Base-by-base conservation (phyloP, 2,888 invertebrate genomes). In the Lucinisca nassula region DNA sequence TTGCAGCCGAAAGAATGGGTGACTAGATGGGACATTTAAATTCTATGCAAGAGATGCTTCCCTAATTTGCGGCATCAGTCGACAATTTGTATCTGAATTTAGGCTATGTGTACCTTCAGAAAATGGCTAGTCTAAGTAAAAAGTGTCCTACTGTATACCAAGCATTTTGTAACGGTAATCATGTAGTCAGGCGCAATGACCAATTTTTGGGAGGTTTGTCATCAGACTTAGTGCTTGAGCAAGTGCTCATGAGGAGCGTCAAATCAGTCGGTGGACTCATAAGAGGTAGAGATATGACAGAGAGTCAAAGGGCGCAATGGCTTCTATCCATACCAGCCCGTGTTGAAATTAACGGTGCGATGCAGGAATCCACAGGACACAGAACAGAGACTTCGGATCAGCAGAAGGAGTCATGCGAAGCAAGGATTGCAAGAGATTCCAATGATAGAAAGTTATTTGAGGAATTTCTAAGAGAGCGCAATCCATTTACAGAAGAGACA, bases 211-310 rank as follows among this genome's bases (percentile, higher is more conserved):
- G 74, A 30, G 88, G 90, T 0, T 51, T 83, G n/a, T 83, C 83
- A 45, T 81, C 79, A 14, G 89, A 92, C 58, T 61, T 90, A 8
- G 74, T 85, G 0, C 91, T 92, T 40, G 91, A 92, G 58, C 92
- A 92, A 45, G 76, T 83, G 10, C 79, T 93, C 6, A 92, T 93
- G 87, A 61, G 91, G 30, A 88, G 86, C 55, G 24, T 91, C n/a
- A 93, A 92, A 74, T 82, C 91, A 74, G 77, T 45, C n/a, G 87
- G 92, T 14, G 92, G 92, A 55, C 30, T 89, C 35, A 90, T 89
- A 45, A 67, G 90, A 80, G 90, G 90, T 10, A 67, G 81, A 40
- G 91, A 88, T n/a, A 84, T 91, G 79, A 35, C 73, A 37, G 91
- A 90, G 37, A 45, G 14, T n/a, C 82, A 84, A 55, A 78, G 80